phyloP scores from a whole-genome alignment of 1,140 invertebrate species.

The Carposina sasakii region DNA sequence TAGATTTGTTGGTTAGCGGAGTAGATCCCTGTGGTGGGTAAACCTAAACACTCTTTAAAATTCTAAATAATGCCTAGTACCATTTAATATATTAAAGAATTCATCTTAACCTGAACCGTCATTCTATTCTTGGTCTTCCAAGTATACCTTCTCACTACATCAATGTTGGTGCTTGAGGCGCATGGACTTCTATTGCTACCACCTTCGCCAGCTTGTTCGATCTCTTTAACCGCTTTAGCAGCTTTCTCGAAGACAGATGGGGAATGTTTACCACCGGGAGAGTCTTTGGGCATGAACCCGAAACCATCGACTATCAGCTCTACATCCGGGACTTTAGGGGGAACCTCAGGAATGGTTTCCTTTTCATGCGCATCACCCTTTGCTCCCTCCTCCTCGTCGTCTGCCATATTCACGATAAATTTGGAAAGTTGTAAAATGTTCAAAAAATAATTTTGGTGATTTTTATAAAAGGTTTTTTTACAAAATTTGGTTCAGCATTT shows the following conservation, averaged over 20 bases:
- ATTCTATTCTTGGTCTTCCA: conserved; percentile 77
- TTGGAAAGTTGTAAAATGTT: conserved; percentile 29
- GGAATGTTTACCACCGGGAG: background rate
- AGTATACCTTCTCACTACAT: conserved; percentile 74
- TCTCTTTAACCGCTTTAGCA: conserved; percentile 26
- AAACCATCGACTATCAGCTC: conserved; percentile 58
- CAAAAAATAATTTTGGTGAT: too few relatives aligned
- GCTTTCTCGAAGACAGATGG: conserved; percentile 8
- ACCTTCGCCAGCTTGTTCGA: conserved; percentile 9
- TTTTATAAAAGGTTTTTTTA: too few relatives aligned
- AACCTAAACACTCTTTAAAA: too few relatives aligned
- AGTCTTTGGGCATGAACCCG: conserved; percentile 52
- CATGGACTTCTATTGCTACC: conserved; percentile 35
- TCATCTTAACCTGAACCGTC: conserved; percentile 69
- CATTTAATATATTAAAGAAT: background rate
- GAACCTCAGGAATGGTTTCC: conserved; percentile 6
- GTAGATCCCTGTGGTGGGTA: too few relatives aligned
- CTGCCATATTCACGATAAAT: conserved; percentile 47
- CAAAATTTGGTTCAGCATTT: too few relatives aligned
- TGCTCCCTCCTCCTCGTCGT: conserved; percentile 33
- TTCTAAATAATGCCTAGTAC: too few relatives aligned
- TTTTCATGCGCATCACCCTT: conserved; percentile 33
- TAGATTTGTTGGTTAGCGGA: too few relatives aligned
- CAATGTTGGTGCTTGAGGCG: conserved; percentile 52
- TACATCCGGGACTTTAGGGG: conserved; percentile 43